Evolutionary conservation across 37 sponge, comb jelly and placozoan species (phyloP).

Genomic region (Beroe ovata): DNA sequence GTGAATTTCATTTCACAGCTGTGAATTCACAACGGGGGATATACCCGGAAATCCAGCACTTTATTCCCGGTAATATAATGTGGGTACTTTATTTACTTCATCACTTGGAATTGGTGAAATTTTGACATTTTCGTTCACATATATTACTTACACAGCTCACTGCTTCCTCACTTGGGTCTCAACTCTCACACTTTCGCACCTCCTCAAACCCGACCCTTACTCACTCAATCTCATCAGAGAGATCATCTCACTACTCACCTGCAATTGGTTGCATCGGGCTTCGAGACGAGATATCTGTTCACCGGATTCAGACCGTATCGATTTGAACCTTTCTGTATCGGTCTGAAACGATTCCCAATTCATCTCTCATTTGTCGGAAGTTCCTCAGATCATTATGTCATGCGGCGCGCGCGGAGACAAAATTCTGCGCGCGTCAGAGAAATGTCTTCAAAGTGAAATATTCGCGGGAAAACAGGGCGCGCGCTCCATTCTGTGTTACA

Average conservation of each 20-base stretch:
- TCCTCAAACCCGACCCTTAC: not conserved
- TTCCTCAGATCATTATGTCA: too few species aligned
- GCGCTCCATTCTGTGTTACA: slow-evolving; percentile 55
- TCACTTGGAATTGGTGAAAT: not conserved
- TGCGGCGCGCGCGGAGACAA: too few species aligned
- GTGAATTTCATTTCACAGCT: too few species aligned
- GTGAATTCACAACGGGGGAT: too few species aligned
- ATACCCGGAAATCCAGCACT: too few species aligned
- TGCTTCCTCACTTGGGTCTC: not conserved
- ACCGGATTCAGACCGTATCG: not conserved
- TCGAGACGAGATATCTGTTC: not conserved
- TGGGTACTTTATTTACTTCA: too few species aligned
- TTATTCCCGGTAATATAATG: too few species aligned
- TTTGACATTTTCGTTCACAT: not conserved
- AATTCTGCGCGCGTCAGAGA: too few species aligned
- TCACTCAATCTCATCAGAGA: not conserved
- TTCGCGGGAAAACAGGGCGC: slow-evolving; percentile 1
- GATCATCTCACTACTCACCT: not conserved
- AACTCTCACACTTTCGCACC: not conserved
- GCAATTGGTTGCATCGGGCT: slow-evolving; percentile 20
- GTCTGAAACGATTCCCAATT: too few species aligned
- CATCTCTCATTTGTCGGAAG: too few species aligned
- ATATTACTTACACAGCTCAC: not conserved
- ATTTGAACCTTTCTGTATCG: not conserved
- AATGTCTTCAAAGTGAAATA: not conserved